Percentiles rank a stretch among this genome's conserved stretches.
Conservation (phyloP, 1,140 invertebrate species). For the Amphibalanus amphitrite region DNA sequence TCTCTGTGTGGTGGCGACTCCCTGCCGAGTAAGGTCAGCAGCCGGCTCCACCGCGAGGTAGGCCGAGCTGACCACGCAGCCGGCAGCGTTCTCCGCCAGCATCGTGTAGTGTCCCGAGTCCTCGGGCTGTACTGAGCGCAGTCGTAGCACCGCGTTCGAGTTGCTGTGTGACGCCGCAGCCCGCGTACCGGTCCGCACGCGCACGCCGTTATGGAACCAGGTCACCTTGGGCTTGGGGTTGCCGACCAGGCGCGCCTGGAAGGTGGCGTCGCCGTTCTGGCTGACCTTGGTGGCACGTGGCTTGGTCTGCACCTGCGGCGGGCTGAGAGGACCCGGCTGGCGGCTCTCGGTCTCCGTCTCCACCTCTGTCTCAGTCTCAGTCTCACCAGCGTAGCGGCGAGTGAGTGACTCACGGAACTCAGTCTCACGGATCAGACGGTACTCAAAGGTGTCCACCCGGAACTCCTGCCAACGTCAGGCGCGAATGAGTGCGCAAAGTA, state of each 20-base stretch:
- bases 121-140: constrained; percentile 65
- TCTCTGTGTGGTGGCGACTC: not conserved
- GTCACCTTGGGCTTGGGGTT: constrained; percentile 49
- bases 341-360: constrained; percentile 30
- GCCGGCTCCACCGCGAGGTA: constrained; percentile 55
- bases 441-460: constrained; percentile 85
- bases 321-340: constrained; percentile 49
- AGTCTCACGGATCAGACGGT: constrained; percentile 71
- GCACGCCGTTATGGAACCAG: constrained; percentile 86
- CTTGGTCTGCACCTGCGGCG: constrained; percentile 75
- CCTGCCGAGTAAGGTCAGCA: not conserved
- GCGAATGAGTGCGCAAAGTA: too few relatives aligned
- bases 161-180: constrained; percentile 66
- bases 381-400: constrained; percentile 48
- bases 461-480: constrained; percentile 24
- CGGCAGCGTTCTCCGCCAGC: constrained; percentile 74
- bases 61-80: constrained; percentile 77
- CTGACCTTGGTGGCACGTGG: constrained; percentile 79
- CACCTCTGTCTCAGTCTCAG: constrained; percentile 53
- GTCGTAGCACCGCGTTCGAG: constrained; percentile 84
- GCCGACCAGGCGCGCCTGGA: constrained; percentile 58
- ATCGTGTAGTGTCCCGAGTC: constrained; percentile 86
- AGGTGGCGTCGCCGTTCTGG: constrained; percentile 79
- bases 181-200: constrained; percentile 64
- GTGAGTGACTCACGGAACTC: constrained; percentile 83